Evolutionary conservation across 2,797 vertebrate species (phyloP), one percentile per base, ranked within the genome.

Genomic region (Lateolabrax maculatus): DNA sequence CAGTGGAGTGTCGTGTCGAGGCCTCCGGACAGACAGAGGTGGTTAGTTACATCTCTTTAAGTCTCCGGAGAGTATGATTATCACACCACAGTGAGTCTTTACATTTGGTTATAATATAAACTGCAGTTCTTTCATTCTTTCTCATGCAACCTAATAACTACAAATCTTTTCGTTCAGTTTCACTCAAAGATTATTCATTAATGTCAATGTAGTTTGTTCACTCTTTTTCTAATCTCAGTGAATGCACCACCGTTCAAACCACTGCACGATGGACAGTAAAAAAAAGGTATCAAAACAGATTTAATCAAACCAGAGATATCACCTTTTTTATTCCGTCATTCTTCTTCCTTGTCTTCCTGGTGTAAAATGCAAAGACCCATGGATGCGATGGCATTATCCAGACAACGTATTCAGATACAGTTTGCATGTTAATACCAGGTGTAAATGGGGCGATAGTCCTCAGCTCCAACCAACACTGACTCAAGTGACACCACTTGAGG

Each of bases 31-130:
- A 31, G 51, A 71, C 73, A 9, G 51, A 46, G 44, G n/a, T 3
- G 36, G 77, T 68, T 64, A 53, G 71, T 71, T 75, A 67, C 71
- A 85, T 48, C 79, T 53, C 55, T 75, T 10, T 1, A 34, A n/a
- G 49, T 58, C 81, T 57, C 81, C 49, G n/a, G 79, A 72, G 77
- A 21, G 56, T 46, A 3, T 6, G 15, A 41, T 63, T 31, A 55
- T 65, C 21, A 10, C 44, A 16, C 36, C 43, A 12, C 39, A 21
- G 19, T 5, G 34, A 63, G 44, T 25, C 53, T 49, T 25, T 9
- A n/a, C 25, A n/a, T 15, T 55, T 31, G 29, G 7, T 10, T 18
- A 16, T 5, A 34, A 43, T 55, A 25, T n/a, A n/a, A n/a, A n/a
- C 43, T 6, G 9, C 27, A 12, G 18, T 29, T 49, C 44, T 25